Evolutionary conservation across 1,140 invertebrate genomes (phyloP).

Genomic region (Anoplophora glabripennis): DNA sequence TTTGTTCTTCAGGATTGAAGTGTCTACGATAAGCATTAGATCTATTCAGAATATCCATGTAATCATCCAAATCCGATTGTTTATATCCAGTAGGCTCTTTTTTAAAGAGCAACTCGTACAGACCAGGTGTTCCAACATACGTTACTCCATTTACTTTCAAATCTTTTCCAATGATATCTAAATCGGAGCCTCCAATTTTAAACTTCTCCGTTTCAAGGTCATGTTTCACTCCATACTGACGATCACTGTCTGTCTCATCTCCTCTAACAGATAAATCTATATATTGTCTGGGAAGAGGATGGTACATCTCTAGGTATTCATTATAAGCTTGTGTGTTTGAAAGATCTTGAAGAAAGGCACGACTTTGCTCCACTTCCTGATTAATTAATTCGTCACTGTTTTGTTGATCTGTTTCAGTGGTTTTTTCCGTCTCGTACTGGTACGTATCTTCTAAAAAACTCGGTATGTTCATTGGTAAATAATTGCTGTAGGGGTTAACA

Average conservation of each 20-base stretch:
- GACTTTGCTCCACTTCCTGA: no score
- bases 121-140: conserved; percentile 22
- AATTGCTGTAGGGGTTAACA: no score
- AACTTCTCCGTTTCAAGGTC: conserved; percentile 19
- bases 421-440: no score
- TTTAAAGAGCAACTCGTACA: conserved; percentile 33
- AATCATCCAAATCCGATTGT: conserved; percentile 27
- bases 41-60: conserved; percentile 31
- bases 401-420: no score
- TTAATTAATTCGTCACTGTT: no score
- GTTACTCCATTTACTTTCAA: conserved; percentile 19
- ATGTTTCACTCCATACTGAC: conserved; percentile 24
- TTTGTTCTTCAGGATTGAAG: conserved; percentile 23
- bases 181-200: conserved; percentile 11
- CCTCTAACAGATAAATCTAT: conserved; percentile 10
- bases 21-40: conserved; percentile 31
- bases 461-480: no score
- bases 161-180: conserved; percentile 18
- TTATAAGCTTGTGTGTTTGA: conserved; percentile 2
- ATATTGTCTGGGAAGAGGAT: conserved; percentile 7
- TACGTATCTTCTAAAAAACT: no score
- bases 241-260: conserved; percentile 10
- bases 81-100: conserved; percentile 27
- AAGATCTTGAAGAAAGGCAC: no score
- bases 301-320: conserved; percentile 1